Base-by-base conservation (phyloP, 2,888 invertebrate genomes). In the Teinopalpus imperialis region DNA sequence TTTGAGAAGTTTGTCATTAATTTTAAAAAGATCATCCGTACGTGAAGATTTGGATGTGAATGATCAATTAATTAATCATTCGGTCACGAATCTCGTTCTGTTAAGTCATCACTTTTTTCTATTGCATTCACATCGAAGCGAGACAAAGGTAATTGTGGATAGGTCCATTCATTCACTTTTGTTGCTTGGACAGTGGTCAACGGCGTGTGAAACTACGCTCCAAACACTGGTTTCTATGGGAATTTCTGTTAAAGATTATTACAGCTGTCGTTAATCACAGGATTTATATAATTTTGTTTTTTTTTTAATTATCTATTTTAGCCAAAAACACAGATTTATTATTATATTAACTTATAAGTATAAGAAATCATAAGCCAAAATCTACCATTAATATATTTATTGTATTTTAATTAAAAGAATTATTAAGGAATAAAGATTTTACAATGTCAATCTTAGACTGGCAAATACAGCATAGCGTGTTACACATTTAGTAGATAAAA, bases 61-160 rank as follows among this genome's bases (percentile, higher is more conserved):
- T 58, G 56, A 56, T 58, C 63, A 62, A 67, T 67, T 69, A 60
- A 74, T 76, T 74, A 72, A 74, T 76, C 74, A 71, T 56, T 48
- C 49, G 37, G 41, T 52, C 39, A 49, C 34, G 45, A 44, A 46
- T 48, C 30, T 12, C 27, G 18, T 46, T 41, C 35, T 50, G 54
- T 48, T 18, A 27, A 40, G 47, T 42, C 42, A 31, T 45, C 27
- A 30, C 32, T 37, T 35, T 27, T 43, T 43, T 36, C 10, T 30
- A 3, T 23, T 20, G 24, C 21, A 23, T 43, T 35, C 35, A 30
- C 35, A 14, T 24, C n/a, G 14, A 32, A 27, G 21, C 26, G 3
- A 32, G 45, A 46, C 43, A 46, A 42, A 48, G 43, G 36, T 8
- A 42, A 35, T 39, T 13, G 30, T 45, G 37, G 43, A 41, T 53